These are phyloP conservation scores for Poecilus cupreus DNA, from an alignment of 2,888 invertebrate genomes.

Conservation along the genomic window DNA sequence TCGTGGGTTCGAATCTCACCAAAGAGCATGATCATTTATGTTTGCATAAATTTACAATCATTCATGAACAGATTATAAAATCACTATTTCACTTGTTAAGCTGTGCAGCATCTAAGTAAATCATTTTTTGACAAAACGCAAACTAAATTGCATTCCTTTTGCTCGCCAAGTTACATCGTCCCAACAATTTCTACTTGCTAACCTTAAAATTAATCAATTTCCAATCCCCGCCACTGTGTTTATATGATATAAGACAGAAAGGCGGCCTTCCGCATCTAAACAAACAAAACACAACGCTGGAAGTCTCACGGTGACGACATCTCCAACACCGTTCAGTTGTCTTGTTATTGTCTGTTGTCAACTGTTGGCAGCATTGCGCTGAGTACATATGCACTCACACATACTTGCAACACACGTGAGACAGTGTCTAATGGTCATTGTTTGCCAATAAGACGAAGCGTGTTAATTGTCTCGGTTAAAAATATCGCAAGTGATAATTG, in stretches of 20 bases:
- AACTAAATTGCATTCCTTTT: no score
- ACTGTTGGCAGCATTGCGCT: no score
- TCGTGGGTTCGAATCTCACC: no score
- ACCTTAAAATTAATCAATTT: no score
- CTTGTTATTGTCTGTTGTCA: neutral
- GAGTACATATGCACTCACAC: neutral
- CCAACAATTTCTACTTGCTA: no score
- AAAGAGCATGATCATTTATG: no score
- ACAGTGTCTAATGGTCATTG: neutral
- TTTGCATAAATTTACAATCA: no score
- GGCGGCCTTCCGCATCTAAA: neutral
- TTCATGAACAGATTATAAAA: no score
- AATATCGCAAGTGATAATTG: neutral
- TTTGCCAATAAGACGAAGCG: neutral
- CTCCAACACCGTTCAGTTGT: neutral
- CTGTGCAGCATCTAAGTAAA: no score
- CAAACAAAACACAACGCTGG: neutral
- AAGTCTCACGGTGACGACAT: slow-evolving; percentile 1
- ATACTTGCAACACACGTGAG: neutral
- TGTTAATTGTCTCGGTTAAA: neutral
- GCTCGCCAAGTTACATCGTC: no score
- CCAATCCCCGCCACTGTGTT: neutral
- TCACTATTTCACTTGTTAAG: no score
- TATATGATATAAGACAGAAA: neutral
- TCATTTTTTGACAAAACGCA: no score